Evolutionary conservation across 2,888 invertebrate genomes (phyloP).

Genomic region (Cryptocheilus praepositus): DNA sequence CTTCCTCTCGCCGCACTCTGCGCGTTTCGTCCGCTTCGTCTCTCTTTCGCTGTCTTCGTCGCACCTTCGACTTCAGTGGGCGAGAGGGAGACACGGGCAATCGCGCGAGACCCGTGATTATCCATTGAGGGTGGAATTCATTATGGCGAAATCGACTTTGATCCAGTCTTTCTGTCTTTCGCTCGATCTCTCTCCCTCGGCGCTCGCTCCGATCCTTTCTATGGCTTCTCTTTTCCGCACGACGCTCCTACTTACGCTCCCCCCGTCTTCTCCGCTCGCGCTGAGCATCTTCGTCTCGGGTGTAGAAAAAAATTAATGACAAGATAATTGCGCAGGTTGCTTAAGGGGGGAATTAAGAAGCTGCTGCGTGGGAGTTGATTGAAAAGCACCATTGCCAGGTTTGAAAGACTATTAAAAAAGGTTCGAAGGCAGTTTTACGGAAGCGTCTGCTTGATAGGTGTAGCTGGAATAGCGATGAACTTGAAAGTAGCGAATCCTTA

Average conservation of each 20-base stretch:
- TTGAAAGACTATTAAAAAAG: no score
- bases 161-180: constrained; percentile 35
- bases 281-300: neutral
- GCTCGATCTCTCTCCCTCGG: constrained; percentile 12
- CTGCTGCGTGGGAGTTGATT: no score
- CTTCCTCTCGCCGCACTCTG: constrained; percentile 19
- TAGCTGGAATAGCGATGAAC: no score
- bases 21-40: constrained; percentile 21
- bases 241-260: neutral
- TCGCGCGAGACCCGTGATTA: constrained; percentile 64
- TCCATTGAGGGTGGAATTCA: constrained; percentile 71
- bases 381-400: no score
- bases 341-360: no score
- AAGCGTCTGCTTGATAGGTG: no score
- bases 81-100: constrained; percentile 46
- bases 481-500: no score
- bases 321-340: constrained; percentile 33
- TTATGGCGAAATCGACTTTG: constrained; percentile 64
- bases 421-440: no score
- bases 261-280: neutral
- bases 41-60: constrained; percentile 2
- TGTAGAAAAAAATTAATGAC: constrained; percentile 43
- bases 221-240: constrained; percentile 9
- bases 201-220: neutral
- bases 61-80: constrained; percentile 25